These are phyloP conservation scores for Drosophila grimshawi DNA, from an alignment of 1,140 invertebrate species.

Conservation along the genomic window DNA sequence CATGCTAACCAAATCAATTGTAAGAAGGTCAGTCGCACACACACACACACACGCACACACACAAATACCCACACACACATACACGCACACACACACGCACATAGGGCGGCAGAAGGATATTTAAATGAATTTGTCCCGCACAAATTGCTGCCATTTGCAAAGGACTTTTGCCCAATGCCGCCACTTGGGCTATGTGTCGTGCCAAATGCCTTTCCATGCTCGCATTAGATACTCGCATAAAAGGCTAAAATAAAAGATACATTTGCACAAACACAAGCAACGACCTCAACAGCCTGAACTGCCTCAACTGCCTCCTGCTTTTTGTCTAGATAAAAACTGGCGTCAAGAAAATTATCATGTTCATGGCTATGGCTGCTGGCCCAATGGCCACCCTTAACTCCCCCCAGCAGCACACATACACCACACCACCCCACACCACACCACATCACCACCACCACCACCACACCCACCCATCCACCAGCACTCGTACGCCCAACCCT, in stretches of 20 bases:
- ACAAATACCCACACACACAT: conserved; percentile 6
- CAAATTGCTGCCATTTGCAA: conserved; percentile 80
- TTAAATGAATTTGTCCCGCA: conserved; percentile 83
- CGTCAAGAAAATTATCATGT: conserved; percentile 83
- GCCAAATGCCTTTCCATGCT: conserved; percentile 73
- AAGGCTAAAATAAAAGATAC: conserved; percentile 83
- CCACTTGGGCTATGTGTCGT: conserved; percentile 79
- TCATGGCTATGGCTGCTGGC: conserved; percentile 64
- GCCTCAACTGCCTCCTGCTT: conserved; percentile 52
- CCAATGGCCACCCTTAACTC: conserved; percentile 4
- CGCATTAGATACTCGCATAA: conserved; percentile 73
- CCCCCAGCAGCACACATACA: background rate
- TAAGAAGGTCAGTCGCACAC: conserved; percentile 65
- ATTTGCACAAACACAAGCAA: conserved; percentile 70
- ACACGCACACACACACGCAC: conserved; percentile 17
- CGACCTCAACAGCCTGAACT: conserved; percentile 18
- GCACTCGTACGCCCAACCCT: conserved; percentile 3
- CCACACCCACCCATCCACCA: background rate
- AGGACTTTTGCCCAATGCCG: conserved; percentile 66
- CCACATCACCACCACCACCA: background rate
- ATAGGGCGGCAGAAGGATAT: conserved; percentile 59
- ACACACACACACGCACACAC: conserved; percentile 6
- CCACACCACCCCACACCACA: background rate
- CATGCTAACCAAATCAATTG: conserved; percentile 67
- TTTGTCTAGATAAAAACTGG: conserved; percentile 80